Evolutionary conservation across 2,113 vertebrate genomes (phyloP).

Genomic region (Cairina moschata): DNA sequence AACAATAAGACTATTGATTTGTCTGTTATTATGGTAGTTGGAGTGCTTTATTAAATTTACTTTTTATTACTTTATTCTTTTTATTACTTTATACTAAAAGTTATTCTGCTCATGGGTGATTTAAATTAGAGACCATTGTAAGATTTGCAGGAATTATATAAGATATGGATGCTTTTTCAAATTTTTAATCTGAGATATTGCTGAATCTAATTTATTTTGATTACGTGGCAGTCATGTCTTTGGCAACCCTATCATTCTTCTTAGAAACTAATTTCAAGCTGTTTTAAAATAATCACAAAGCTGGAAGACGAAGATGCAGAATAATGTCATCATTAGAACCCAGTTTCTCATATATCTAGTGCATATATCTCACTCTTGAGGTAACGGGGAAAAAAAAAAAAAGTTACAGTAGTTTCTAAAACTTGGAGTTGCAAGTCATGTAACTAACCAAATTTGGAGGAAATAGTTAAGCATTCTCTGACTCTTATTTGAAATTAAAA

Average conservation of each 20-base stretch:
- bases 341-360: background rate
- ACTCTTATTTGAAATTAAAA: background rate
- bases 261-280: constrained; percentile 33
- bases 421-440: background rate
- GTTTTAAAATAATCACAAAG: background rate
- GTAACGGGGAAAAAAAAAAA: background rate
- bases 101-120: background rate
- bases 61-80: background rate
- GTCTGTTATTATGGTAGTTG: background rate
- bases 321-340: background rate
- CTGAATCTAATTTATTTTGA: constrained; percentile 53
- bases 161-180: constrained; percentile 5
- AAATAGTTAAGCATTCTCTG: background rate
- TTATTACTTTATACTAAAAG: background rate
- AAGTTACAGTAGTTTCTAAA: background rate
- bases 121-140: constrained; percentile 14
- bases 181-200: constrained; percentile 15
- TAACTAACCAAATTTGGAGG: background rate
- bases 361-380: background rate
- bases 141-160: background rate
- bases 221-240: background rate
- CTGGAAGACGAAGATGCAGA: background rate
- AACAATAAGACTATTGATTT: background rate
- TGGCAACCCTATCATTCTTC: background rate
- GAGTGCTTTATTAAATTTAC: background rate